phyloP scores from a whole-genome alignment of 2,888 invertebrate genomes.

The Stenoptilia bipunctidactyla region DNA sequence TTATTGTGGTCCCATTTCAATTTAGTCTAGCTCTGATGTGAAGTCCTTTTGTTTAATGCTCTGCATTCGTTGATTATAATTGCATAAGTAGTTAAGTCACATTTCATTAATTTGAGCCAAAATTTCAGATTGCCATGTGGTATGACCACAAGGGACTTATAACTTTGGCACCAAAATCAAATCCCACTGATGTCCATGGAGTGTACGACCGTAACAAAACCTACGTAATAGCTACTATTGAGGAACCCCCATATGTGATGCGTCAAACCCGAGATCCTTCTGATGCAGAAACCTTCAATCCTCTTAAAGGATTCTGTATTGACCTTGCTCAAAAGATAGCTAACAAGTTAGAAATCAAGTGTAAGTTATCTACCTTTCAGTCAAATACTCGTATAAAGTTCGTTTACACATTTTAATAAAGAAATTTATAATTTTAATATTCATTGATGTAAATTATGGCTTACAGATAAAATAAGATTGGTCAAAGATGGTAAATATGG shows the following conservation, averaged over 20 bases:
- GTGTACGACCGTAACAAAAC: constrained; percentile 85
- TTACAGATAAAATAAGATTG: constrained; percentile 83
- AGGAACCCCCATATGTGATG: constrained; percentile 91
- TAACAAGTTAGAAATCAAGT: constrained; percentile 84
- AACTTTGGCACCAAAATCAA: constrained; percentile 79
- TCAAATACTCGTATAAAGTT: too few species aligned
- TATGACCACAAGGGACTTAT: constrained; percentile 83
- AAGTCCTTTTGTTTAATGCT: too few species aligned
- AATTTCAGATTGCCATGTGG: constrained; percentile 84
- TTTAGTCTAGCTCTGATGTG: too few species aligned
- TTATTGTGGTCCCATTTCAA: too few species aligned
- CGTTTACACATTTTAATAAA: too few species aligned
- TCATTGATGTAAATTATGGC: too few species aligned
- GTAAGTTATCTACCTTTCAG: constrained; percentile 74
- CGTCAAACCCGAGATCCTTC: constrained; percentile 76
- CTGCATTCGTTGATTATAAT: too few species aligned
- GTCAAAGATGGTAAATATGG: constrained; percentile 93
- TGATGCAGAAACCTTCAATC: constrained; percentile 76
- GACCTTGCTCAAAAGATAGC: constrained; percentile 88
- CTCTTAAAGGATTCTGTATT: constrained; percentile 91
- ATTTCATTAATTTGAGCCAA: not conserved
- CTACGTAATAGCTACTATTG: constrained; percentile 87
- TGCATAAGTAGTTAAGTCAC: not conserved
- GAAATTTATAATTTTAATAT: too few species aligned
- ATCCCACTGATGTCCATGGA: constrained; percentile 73